A percentile compares a stretch with the other conserved stretches of the same genome.
These are phyloP conservation scores for Phrynocephalus guinanensis DNA, from an alignment of 2,797 vertebrate genomes.

Conservation along the genomic window DNA sequence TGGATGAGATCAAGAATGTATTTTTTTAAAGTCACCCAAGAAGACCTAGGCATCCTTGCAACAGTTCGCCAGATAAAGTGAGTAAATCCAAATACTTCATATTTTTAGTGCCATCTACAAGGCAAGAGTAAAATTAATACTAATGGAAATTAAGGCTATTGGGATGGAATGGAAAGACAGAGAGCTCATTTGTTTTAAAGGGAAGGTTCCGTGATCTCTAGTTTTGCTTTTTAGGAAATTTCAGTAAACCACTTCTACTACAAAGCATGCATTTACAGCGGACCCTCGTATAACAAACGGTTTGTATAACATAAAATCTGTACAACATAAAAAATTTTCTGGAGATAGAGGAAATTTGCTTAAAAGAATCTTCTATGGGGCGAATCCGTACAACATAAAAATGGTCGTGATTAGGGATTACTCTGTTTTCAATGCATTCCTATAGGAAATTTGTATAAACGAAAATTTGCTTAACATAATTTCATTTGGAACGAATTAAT, in stretches of 20 bases:
- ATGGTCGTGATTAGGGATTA: too few species aligned
- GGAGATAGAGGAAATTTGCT: too few species aligned
- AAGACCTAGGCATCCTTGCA: neutral
- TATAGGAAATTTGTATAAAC: too few species aligned
- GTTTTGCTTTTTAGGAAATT: neutral
- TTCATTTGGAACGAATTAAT: too few species aligned
- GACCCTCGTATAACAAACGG: too few species aligned
- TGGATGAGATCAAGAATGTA: neutral
- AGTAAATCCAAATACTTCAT: neutral
- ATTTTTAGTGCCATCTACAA: slow-evolving; percentile 3
- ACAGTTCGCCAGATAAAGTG: neutral
- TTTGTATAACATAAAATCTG: too few species aligned
- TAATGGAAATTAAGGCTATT: neutral
- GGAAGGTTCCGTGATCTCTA: neutral
- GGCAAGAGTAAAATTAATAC: neutral
- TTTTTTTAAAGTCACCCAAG: neutral
- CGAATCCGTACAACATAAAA: too few species aligned
- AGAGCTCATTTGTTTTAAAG: neutral
- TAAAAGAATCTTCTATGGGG: too few species aligned
- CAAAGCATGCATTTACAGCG: neutral
- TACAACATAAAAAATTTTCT: too few species aligned
- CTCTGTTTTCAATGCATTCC: too few species aligned
- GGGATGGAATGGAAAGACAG: neutral
- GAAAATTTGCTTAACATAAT: too few species aligned
- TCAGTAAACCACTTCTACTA: neutral